Conservation (phyloP, 2,888 invertebrate species). For the Pilophorus perplexus region DNA sequence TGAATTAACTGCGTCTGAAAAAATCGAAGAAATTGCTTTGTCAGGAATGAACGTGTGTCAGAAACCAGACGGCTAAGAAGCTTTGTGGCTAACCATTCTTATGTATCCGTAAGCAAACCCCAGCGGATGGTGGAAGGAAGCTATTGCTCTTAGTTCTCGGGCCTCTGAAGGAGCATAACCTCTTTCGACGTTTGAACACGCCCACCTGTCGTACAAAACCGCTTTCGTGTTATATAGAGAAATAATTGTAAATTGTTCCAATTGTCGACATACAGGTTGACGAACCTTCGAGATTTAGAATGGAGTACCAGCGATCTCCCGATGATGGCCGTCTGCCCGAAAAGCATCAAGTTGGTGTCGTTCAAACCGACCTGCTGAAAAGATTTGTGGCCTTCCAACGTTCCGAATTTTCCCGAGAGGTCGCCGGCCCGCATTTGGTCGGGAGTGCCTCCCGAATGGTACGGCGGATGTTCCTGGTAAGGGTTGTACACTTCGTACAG, state of each 20-base stretch:
- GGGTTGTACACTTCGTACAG: conserved; percentile 88
- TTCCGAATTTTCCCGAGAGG: conserved; percentile 81
- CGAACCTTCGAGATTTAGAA: conserved; percentile 46
- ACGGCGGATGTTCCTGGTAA: conserved; percentile 54
- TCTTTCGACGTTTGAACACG: conserved; percentile 79
- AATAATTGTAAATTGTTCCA: no score
- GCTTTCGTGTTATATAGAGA: no score
- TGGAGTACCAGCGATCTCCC: conserved; percentile 85
- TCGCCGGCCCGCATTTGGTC: conserved; percentile 87
- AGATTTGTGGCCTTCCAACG: conserved; percentile 63
- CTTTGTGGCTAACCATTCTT: conserved; percentile 75
- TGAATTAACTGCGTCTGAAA: conserved; percentile 76
- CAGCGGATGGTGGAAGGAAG: conserved; percentile 85
- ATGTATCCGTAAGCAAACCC: conserved; percentile 84
- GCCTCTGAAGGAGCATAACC: conserved; percentile 87
- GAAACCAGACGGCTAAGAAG: background rate
- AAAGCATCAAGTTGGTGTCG: conserved; percentile 77
- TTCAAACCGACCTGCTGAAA: conserved; percentile 59
- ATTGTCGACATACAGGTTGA: no score
- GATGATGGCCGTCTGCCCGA: conserved; percentile 75
- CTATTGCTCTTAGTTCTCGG: conserved; percentile 78
- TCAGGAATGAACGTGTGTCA: background rate
- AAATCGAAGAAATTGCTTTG: background rate
- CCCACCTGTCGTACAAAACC: no score
- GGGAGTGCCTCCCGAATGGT: conserved; percentile 64